Percentiles rank a stretch among this genome's conserved stretches.
Conservation (phyloP, 2,888 invertebrate genomes). For the Epinotia bilunana region DNA sequence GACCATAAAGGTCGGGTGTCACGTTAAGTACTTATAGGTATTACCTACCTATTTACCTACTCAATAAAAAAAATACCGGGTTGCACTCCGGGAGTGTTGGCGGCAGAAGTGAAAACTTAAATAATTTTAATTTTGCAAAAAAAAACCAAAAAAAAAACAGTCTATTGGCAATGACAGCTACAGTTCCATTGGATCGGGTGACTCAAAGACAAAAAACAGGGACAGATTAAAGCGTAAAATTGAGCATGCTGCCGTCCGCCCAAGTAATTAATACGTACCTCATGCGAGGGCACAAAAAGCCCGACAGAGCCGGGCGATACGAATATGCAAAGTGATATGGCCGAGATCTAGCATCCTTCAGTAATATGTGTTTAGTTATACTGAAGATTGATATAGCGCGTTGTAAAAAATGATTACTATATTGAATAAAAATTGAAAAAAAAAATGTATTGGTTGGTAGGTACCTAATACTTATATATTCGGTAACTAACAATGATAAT, state of each 20-base stretch:
- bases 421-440: no score
- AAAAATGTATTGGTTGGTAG: no score
- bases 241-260: conserved; percentile 71
- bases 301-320: not conserved
- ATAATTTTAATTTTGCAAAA: no score
- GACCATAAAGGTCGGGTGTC: no score
- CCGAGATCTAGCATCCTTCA: not conserved
- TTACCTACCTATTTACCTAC: no score
- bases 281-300: conserved; percentile 69
- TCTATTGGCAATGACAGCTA: conserved; percentile 1
- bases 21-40: no score
- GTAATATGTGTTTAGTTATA: not conserved
- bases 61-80: no score
- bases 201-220: conserved; percentile 53
- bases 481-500: no score
- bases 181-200: conserved; percentile 5
- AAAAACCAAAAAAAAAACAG: no score
- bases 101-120: no score
- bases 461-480: no score
- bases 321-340: not conserved
- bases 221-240: conserved; percentile 70
- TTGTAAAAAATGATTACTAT: not conserved
- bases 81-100: no score
- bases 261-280: conserved; percentile 76
- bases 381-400: not conserved